Conservation (phyloP, 2,797 vertebrate genomes). For the Myotis pilosus region DNA sequence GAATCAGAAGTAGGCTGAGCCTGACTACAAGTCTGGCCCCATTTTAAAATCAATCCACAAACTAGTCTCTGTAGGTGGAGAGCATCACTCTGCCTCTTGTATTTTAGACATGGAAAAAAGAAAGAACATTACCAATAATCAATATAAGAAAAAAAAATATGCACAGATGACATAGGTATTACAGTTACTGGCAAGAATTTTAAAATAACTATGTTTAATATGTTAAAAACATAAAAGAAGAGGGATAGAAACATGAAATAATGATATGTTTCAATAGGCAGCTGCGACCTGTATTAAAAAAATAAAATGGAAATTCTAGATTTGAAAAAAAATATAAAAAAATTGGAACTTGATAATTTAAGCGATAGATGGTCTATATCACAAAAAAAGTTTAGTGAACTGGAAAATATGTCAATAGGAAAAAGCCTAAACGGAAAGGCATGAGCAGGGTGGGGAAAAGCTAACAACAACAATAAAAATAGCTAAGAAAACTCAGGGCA, state of each 20-base stretch:
- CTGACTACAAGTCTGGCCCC: background rate
- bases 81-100: background rate
- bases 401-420: background rate
- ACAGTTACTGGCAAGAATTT: background rate
- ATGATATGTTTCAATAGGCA: background rate
- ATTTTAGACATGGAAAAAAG: background rate
- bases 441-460: no score
- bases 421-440: background rate
- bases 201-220: background rate
- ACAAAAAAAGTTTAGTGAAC: background rate
- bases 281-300: background rate
- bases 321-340: background rate
- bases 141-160: background rate
- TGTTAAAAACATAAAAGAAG: background rate
- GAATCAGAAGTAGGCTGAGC: background rate
- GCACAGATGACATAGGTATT: background rate
- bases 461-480: background rate
- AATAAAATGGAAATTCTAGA: background rate
- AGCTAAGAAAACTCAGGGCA: background rate
- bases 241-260: background rate
- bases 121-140: background rate
- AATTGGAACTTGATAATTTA: background rate
- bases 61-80: background rate
- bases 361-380: background rate
- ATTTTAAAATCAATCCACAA: background rate